phyloP scores from a whole-genome alignment of 2,888 invertebrate genomes.

The Belgica antarctica region DNA sequence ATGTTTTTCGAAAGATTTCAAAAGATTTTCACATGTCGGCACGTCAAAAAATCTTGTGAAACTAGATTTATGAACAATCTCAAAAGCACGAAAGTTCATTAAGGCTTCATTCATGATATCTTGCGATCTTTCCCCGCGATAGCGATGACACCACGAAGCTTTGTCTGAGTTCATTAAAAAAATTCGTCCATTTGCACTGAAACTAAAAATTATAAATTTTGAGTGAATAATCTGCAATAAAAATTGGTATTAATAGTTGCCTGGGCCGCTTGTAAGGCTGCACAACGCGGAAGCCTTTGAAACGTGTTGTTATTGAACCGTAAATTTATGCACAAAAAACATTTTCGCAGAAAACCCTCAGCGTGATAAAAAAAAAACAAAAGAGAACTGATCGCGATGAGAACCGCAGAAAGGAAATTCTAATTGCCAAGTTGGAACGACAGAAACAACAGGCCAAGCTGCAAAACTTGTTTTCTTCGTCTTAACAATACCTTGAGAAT shows the following conservation, averaged over 20 bases:
- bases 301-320: neutral
- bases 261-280: neutral
- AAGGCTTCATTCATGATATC: neutral
- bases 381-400: neutral
- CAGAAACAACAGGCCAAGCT: no score
- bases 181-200: no score
- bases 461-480: constrained; percentile 13
- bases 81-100: neutral
- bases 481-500: constrained; percentile 19
- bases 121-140: constrained; percentile 10
- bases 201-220: no score
- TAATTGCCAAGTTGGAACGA: neutral
- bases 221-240: no score
- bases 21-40: no score
- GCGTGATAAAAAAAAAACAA: constrained; percentile 2
- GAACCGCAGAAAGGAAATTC: constrained; percentile 21
- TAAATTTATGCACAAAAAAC: constrained; percentile 11
- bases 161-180: no score
- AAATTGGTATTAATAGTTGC: neutral
- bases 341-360: neutral
- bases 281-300: constrained; percentile 7
- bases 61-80: neutral
- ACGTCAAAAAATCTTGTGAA: no score
- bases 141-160: constrained; percentile 16
- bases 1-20: no score